Conservation (phyloP, 1,140 invertebrate species). For the Magallana gigas region DNA sequence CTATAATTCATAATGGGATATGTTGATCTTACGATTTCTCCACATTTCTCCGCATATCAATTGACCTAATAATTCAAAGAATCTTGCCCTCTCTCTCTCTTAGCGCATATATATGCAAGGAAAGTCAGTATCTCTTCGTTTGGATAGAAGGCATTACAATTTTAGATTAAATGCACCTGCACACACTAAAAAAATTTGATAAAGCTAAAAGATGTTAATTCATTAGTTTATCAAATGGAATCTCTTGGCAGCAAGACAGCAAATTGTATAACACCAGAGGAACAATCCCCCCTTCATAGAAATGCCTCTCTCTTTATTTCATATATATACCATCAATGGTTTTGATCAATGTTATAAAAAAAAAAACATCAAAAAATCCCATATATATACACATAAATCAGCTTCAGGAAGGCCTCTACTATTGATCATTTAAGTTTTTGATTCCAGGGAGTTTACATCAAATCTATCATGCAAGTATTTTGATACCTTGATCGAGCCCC, state of each 20-base stretch:
- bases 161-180: constrained; percentile 35
- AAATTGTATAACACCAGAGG: constrained; percentile 29
- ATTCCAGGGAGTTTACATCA: too few species aligned
- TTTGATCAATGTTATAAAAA: constrained; percentile 7
- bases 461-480: too few species aligned
- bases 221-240: constrained; percentile 26
- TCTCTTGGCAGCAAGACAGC: constrained; percentile 1
- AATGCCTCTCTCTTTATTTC: not conserved
- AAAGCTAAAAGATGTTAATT: constrained; percentile 34
- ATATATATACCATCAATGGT: not conserved
- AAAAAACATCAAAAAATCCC: not conserved
- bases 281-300: not conserved
- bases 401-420: not conserved
- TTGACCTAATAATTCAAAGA: constrained; percentile 12
- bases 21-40: not conserved
- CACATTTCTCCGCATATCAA: not conserved
- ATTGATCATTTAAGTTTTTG: too few species aligned
- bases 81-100: not conserved
- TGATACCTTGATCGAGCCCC: too few species aligned
- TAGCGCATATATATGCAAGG: not conserved
- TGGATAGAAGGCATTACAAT: constrained; percentile 5
- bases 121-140: not conserved
- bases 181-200: constrained; percentile 29
- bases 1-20: not conserved
- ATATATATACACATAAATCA: not conserved